Evolutionary conservation across 1,140 invertebrate genomes (phyloP).

Genomic region (Eueides isabella): DNA sequence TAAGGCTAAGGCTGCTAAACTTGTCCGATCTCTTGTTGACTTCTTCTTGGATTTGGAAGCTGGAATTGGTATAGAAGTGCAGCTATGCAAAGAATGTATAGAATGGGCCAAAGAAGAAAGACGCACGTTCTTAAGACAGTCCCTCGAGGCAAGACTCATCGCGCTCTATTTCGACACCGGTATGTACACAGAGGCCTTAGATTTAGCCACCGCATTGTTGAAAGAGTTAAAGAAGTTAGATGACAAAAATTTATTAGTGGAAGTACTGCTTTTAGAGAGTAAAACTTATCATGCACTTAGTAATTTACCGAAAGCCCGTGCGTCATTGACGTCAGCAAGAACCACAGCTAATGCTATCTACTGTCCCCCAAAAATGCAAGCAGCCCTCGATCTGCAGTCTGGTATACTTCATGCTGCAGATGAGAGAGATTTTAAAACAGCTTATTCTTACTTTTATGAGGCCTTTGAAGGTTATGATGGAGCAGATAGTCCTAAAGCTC

Average conservation of each 20-base stretch:
- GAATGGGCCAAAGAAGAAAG: slow-evolving; percentile 99
- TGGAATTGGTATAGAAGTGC: slow-evolving; percentile 95
- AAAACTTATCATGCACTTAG: slow-evolving; percentile 99
- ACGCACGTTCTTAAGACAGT: slow-evolving; percentile 97
- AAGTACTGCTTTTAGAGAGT: slow-evolving; percentile 97
- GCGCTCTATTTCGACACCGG: slow-evolving; percentile 97
- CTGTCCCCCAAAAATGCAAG: slow-evolving; percentile 98
- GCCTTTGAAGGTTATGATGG: slow-evolving; percentile 99
- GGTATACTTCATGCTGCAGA: slow-evolving; percentile 99
- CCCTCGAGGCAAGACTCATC: slow-evolving; percentile 95
- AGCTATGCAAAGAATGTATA: slow-evolving; percentile 98
- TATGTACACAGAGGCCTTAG: slow-evolving; percentile 93
- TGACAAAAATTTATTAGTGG: slow-evolving; percentile 99
- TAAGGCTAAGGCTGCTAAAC: slow-evolving; percentile 99
- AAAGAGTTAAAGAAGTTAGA: slow-evolving; percentile 99
- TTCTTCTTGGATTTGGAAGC: slow-evolving; percentile 98
- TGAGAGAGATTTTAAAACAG: slow-evolving; percentile 99
- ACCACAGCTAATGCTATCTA: slow-evolving; percentile 99
- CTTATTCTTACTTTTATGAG: slow-evolving; percentile 99
- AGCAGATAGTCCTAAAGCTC: slow-evolving; percentile 94
- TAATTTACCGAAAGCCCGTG: slow-evolving; percentile 98
- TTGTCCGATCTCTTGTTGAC: slow-evolving; percentile 97
- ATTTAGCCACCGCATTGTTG: slow-evolving; percentile 92
- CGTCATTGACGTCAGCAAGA: slow-evolving; percentile 97
- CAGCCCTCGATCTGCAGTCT: slow-evolving; percentile 97